phyloP scores from a whole-genome alignment of 2,113 vertebrate genomes.

The Struthidea cinerea region DNA sequence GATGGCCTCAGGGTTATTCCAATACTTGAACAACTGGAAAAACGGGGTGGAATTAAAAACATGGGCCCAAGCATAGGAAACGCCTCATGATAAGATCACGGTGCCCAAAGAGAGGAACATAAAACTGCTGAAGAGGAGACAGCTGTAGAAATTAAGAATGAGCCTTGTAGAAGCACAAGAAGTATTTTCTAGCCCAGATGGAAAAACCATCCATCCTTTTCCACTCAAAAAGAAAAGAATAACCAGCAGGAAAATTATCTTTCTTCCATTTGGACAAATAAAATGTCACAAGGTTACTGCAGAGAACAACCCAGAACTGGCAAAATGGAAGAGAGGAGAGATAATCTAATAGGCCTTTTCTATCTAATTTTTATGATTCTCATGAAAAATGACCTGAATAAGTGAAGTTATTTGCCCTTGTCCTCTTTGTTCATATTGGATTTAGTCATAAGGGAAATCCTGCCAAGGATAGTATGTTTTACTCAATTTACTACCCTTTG shows the following conservation, averaged over 20 bases:
- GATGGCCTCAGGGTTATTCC: slow-evolving; percentile 6
- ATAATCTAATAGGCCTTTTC: slow-evolving; percentile 12
- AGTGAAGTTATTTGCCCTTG: slow-evolving; percentile 60
- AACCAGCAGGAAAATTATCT: not conserved
- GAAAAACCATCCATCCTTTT: not conserved
- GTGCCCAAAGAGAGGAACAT: not conserved
- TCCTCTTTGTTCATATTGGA: slow-evolving; percentile 42
- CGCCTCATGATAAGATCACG: not conserved
- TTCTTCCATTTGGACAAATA: not conserved
- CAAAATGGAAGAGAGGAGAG: not conserved
- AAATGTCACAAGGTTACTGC: not conserved
- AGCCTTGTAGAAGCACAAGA: not conserved
- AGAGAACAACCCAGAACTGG: not conserved
- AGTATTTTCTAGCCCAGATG: not conserved
- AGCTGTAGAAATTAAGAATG: not conserved
- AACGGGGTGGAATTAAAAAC: not conserved
- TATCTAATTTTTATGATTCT: slow-evolving; percentile 8
- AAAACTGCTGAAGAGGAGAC: not conserved
- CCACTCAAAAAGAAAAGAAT: not conserved
- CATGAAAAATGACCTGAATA: slow-evolving; percentile 55
- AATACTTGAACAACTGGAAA: not conserved
- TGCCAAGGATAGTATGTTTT: slow-evolving; percentile 4
- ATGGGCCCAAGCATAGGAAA: not conserved
- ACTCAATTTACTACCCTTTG: slow-evolving; percentile 3
- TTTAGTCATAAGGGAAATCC: slow-evolving; percentile 41